Evolutionary conservation across 2,113 vertebrate genomes (phyloP), one percentile per base, ranked within the genome.

Genomic region (Chinchilla lanigera): DNA sequence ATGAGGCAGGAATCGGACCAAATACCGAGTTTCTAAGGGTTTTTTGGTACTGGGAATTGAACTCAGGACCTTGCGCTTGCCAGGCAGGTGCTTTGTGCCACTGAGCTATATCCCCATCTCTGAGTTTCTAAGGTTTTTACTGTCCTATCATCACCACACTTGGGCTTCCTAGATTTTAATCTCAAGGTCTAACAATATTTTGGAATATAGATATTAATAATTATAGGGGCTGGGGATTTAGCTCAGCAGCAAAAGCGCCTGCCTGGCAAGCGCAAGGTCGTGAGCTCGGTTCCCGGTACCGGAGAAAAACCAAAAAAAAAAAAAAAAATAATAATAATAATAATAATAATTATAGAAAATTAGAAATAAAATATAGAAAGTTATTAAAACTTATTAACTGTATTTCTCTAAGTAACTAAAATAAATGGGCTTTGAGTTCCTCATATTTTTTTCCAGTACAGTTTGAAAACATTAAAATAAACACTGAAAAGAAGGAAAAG

Each of bases 401-500:
- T 88, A 67, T 92, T 82, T 35, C 33, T 67, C 67, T 58, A 87
- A 82, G 35, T 81, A 71, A 20, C 80, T 35, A 63, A 47, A 84
- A 73, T 38, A 89, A 60, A 63, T 58, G 22, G 47, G 16, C 56
- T 90, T 60, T 93, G 58, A 52, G 28, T 86, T 71, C 88, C 80
- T n/a, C 83, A 17, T 30, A 84, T 93, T n/a, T 73, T 44, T 83
- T 78, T 85, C 80, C 26, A 92, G 33, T 30, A 67, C 20, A 92
- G 58, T 61, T 87, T 93, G 50, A 89, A 92, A 58, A 28, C 73
- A 95, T 63, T 75, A 88, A 89, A 95, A 97, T 88, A 83, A 95
- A 86, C 24, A 96, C 2, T 44, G 17, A 80, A 88, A 87, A 78
- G 44, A 35, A 89, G 5, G 24, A 88, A 83, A 81, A 84, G 11